Evolutionary conservation across 2,797 vertebrate species (phyloP), one percentile per base, ranked within the genome.

Genomic region (Echeneis naucrates): DNA sequence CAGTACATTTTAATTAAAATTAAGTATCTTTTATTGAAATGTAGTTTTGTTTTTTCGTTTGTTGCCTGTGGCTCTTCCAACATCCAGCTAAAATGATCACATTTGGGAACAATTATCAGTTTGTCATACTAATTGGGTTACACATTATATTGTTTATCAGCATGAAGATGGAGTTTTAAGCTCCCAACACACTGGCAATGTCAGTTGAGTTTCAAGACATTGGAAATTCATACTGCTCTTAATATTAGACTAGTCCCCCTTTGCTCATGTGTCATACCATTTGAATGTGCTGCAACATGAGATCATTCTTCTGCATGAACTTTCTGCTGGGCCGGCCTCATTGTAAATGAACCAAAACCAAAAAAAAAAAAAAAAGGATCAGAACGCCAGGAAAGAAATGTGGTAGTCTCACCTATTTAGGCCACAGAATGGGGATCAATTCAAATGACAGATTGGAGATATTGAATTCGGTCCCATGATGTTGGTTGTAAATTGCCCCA

Each of bases 281-380:
- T 84, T 83, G 81, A 86, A 85, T 87, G 59, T 72, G 63, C 78
- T 21, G 48, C 77, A 76, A 81, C 84, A 78, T 57, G 77, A 81
- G 80, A 84, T 85, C 77, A 60, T 68, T 65, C 70, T 70, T 61
- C 57, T 56, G 37, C 27, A 23, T 47, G 48, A 23, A 17, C 67
- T 72, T 65, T 56, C 65, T 62, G 72, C 54, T 51, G 16, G 38
- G 53, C 52, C 71, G 21, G 66, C 64, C 26, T 6, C 61, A 38
- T 60, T 24, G 5, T 52, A 77, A 65, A 64, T 70, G n/a, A n/a
- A n/a, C n/a, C n/a, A n/a, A n/a, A n/a, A n/a, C n/a, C n/a, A n/a
- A n/a, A n/a, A n/a, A n/a, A n/a, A n/a, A n/a, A n/a, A n/a, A n/a
- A n/a, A n/a, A 58, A 74, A 84, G 87, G 80, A 3, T 42, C 42